A percentile compares a stretch with the other conserved stretches of the same genome.
Conservation (phyloP, 2,888 invertebrate genomes). For the Apamea monoglypha region DNA sequence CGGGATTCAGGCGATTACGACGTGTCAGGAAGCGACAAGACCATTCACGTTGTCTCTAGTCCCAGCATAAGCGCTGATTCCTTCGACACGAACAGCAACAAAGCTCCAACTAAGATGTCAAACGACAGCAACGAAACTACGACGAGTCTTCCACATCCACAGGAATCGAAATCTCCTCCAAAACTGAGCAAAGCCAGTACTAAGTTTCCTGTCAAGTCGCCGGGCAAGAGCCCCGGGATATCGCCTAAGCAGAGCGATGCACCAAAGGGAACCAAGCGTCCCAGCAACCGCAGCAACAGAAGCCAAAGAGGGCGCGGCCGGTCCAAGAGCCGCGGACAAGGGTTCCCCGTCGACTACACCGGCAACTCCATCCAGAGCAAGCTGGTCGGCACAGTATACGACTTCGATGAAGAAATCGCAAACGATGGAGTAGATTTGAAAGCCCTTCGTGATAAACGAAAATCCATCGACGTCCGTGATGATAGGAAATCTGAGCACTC, state of each 20-base stretch:
- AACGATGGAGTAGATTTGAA: slow-evolving; percentile 94
- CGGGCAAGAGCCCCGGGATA: slow-evolving; percentile 92
- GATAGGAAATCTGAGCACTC: slow-evolving; percentile 90
- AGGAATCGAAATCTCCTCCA: slow-evolving; percentile 81
- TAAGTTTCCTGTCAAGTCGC: slow-evolving; percentile 92
- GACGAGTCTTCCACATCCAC: slow-evolving; percentile 75
- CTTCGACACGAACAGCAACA: slow-evolving; percentile 77
- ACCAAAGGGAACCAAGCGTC: slow-evolving; percentile 80
- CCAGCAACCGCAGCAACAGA: slow-evolving; percentile 83
- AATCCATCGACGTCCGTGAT: slow-evolving; percentile 92
- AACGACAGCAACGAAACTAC: slow-evolving; percentile 83
- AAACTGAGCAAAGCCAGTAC: slow-evolving; percentile 90
- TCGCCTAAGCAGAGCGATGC: slow-evolving; percentile 92
- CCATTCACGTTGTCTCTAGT: slow-evolving; percentile 81
- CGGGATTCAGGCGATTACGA: slow-evolving; percentile 81
- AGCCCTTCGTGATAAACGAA: slow-evolving; percentile 94
- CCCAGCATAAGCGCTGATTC: slow-evolving; percentile 84
- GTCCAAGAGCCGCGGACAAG: slow-evolving; percentile 84
- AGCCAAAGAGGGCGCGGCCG: slow-evolving; percentile 88
- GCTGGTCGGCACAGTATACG: slow-evolving; percentile 96
- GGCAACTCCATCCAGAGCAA: slow-evolving; percentile 94
- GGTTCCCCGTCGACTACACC: slow-evolving; percentile 85
- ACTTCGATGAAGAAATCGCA: slow-evolving; percentile 95
- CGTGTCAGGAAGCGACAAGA: slow-evolving; percentile 81
- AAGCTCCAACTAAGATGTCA: slow-evolving; percentile 80